phyloP scores from a whole-genome alignment of 2,113 vertebrate genomes.

The Opisthocomus hoazin region DNA sequence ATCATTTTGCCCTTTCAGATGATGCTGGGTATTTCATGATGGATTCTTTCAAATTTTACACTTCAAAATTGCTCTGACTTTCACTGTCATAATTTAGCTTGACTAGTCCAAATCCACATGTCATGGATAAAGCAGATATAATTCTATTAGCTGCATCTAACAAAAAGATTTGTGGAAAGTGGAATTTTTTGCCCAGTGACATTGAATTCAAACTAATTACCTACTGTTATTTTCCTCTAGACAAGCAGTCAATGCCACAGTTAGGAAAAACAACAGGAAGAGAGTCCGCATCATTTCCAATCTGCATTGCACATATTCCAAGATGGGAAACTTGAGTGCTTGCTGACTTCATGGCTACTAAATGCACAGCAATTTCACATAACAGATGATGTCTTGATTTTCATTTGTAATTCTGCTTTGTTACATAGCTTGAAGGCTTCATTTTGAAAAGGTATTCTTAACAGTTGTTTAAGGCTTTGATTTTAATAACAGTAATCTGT shows the following conservation, averaged over 20 bases:
- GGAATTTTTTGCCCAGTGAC: conserved; percentile 17
- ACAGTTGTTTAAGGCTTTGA: neutral
- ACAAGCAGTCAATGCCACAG: neutral
- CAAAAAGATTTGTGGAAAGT: conserved; percentile 27
- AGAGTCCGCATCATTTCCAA: neutral
- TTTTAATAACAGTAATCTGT: neutral
- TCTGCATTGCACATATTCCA: neutral
- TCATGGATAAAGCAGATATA: neutral
- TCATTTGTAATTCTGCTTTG: neutral
- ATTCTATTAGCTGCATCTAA: conserved; percentile 10
- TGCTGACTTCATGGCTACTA: neutral
- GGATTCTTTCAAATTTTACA: neutral
- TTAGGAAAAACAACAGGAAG: neutral
- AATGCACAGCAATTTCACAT: neutral
- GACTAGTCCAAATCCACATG: neutral
- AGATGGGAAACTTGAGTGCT: neutral
- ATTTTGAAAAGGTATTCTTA: neutral
- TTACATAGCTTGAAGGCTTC: neutral
- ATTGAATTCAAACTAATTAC: conserved; percentile 27
- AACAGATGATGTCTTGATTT: neutral
- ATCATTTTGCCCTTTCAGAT: conserved; percentile 1
- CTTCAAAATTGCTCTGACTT: conserved; percentile 11
- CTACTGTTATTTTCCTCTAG: neutral
- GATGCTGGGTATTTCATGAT: neutral
- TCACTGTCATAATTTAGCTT: neutral